Evolutionary conservation across 2,797 vertebrate genomes (phyloP).

Genomic region (Pagetopsis macropterus): DNA sequence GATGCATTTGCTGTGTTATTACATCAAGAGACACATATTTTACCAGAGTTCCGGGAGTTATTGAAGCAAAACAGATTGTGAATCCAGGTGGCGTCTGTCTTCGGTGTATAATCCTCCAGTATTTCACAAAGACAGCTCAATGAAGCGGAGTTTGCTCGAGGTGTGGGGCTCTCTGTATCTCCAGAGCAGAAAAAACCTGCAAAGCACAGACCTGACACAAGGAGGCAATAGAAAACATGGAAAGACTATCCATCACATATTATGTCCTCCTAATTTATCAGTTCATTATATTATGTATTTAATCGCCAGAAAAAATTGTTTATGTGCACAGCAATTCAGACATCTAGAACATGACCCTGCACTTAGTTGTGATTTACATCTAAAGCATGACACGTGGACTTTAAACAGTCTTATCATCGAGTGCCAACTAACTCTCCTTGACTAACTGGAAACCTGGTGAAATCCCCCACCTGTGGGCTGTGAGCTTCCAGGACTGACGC

Average conservation of each 20-base stretch:
- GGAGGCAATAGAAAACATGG: background rate
- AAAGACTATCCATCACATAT: background rate
- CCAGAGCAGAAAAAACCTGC: slow-evolving; percentile 87
- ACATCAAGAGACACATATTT: slow-evolving; percentile 32
- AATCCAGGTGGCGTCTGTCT: slow-evolving; percentile 57
- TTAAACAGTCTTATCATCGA: background rate
- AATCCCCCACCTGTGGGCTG: slow-evolving; percentile 78
- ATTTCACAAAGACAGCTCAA: slow-evolving; percentile 79
- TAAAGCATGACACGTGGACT: slow-evolving; percentile 16
- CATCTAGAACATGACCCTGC: background rate
- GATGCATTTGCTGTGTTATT: slow-evolving; percentile 37
- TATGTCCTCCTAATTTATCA: background rate
- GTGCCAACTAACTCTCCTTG: background rate
- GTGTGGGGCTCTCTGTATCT: slow-evolving; percentile 75
- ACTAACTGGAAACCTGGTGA: slow-evolving; percentile 17
- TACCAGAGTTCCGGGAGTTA: slow-evolving; percentile 58
- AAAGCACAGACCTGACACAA: slow-evolving; percentile 80
- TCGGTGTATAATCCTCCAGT: slow-evolving; percentile 53
- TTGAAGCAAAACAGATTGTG: slow-evolving; percentile 66
- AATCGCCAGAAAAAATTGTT: background rate
- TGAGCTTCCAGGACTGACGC: slow-evolving; percentile 74
- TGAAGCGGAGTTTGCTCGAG: slow-evolving; percentile 73
- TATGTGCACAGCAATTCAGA: background rate
- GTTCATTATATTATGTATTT: background rate
- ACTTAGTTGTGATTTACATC: background rate